These are phyloP conservation scores for Drosophila biarmipes DNA, from an alignment of 1,140 invertebrate species.

Conservation along the genomic window DNA sequence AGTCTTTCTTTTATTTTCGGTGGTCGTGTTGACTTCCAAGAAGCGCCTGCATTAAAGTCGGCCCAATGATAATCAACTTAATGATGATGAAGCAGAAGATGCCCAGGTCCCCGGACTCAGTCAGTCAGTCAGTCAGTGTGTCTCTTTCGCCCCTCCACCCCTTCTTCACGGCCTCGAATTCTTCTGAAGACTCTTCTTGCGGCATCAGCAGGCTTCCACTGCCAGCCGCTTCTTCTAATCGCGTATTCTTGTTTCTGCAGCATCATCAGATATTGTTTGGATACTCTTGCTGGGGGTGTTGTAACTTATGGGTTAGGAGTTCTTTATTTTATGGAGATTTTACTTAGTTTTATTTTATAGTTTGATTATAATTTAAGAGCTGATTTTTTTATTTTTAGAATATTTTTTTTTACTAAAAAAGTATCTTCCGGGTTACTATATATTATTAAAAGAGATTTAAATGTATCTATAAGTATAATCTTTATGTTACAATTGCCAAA, in stretches of 20 bases:
- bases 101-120: constrained; percentile 45
- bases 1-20: constrained; percentile 56
- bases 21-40: constrained; percentile 64
- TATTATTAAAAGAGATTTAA: too few species aligned
- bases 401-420: too few species aligned
- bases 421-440: too few species aligned
- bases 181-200: constrained; percentile 20
- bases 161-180: constrained; percentile 16
- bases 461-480: too few species aligned
- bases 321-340: background rate
- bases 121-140: constrained; percentile 52
- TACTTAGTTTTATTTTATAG: too few species aligned
- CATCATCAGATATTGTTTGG: constrained; percentile 67
- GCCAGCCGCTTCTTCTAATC: constrained; percentile 63
- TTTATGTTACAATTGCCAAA: too few species aligned
- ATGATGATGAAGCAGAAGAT: constrained; percentile 53
- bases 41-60: constrained; percentile 57
- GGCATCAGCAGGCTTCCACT: constrained; percentile 16
- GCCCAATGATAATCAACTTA: constrained; percentile 51
- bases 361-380: too few species aligned
- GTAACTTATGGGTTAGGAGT: background rate
- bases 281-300: constrained; percentile 18
- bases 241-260: constrained; percentile 69
- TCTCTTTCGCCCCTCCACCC: background rate
- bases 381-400: too few species aligned